These are phyloP conservation scores for Camponotus vicinus DNA, from an alignment of 1,140 invertebrate species.

Conservation along the genomic window DNA sequence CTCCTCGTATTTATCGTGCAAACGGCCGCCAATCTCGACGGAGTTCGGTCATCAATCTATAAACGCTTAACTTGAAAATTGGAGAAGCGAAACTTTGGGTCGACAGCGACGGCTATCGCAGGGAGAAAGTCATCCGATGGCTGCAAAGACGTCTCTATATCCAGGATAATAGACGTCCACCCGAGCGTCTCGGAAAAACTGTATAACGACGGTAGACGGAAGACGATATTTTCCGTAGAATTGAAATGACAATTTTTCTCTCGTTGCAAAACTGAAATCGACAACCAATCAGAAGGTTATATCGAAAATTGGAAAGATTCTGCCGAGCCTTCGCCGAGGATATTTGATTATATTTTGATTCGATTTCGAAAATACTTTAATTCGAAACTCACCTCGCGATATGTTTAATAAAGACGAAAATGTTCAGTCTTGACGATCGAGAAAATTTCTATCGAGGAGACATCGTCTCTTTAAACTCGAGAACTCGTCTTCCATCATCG, in stretches of 20 bases:
- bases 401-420: slow-evolving; percentile 7
- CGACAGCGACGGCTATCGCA: not conserved
- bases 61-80: slow-evolving; percentile 68
- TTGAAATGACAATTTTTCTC: not conserved
- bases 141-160: not conserved
- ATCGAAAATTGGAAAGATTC: slow-evolving; percentile 7
- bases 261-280: slow-evolving; percentile 7
- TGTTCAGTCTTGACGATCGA: not conserved
- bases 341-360: not conserved
- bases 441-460: not conserved
- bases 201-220: slow-evolving; percentile 1
- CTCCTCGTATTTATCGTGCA: slow-evolving; percentile 71
- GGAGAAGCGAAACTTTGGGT: not conserved
- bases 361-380: not conserved
- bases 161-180: slow-evolving; percentile 10
- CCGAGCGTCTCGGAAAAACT: not conserved
- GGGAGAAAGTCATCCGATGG: slow-evolving; percentile 21
- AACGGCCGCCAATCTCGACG: slow-evolving; percentile 63
- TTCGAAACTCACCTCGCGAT: not conserved
- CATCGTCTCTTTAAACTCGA: not conserved
- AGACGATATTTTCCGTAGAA: slow-evolving; percentile 9
- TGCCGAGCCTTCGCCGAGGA: not conserved
- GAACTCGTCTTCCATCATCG: slow-evolving; percentile 1
- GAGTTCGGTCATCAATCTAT: slow-evolving; percentile 54
- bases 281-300: slow-evolving; percentile 13